phyloP scores from a whole-genome alignment of 2,113 vertebrate species.

The Climacteris rufus region DNA sequence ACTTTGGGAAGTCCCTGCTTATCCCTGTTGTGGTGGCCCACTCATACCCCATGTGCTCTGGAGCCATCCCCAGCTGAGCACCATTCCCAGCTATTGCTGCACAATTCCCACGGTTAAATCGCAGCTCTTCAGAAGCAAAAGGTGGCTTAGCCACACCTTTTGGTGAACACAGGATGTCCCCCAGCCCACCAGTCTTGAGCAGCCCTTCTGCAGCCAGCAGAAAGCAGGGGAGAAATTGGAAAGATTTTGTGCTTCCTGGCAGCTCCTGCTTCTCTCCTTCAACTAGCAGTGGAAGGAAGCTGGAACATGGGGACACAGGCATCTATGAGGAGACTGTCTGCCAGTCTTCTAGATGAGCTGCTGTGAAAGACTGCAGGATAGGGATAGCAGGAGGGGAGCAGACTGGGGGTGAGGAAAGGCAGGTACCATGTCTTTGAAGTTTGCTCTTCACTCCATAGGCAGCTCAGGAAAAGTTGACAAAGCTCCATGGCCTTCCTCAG shows the following conservation, averaged over 20 bases:
- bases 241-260: background rate
- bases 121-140: background rate
- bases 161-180: background rate
- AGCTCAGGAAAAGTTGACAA: slow-evolving; percentile 48
- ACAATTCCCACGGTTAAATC: background rate
- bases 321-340: slow-evolving; percentile 24
- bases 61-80: background rate
- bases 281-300: background rate
- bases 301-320: background rate
- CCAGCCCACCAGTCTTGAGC: background rate
- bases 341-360: slow-evolving; percentile 26
- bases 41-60: no score
- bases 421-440: slow-evolving; percentile 5
- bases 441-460: background rate
- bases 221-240: background rate
- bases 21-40: background rate
- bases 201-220: background rate
- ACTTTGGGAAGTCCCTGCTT: background rate
- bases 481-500: background rate
- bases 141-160: background rate
- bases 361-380: background rate
- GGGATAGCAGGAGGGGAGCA: background rate
- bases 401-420: background rate
- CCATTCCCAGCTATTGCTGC: background rate
- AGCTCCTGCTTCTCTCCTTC: background rate